Base-by-base conservation (phyloP, 2,888 invertebrate species). In the Fragum fragum region DNA sequence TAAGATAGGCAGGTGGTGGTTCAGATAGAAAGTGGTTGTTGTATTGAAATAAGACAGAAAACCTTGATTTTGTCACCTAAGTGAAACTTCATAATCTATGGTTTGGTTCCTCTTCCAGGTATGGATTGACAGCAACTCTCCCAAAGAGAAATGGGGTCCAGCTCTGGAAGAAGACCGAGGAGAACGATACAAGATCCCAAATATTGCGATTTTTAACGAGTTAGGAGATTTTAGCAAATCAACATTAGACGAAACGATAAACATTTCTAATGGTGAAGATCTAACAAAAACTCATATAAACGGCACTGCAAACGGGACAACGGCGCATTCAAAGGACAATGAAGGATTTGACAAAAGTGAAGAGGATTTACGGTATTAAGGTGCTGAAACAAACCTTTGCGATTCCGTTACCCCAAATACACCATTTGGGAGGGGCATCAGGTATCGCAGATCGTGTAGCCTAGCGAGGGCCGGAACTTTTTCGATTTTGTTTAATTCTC, bases 141-240 rank as follows among this genome's bases (percentile, higher is more conserved):
- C 88, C 1, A 85, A 80, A 23, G 42, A 72, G 1, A 83, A 86
- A 28, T 88, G 88, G 88, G 88, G 88, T n/a, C 88, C 88, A 29
- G 81, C 85, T 1, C 29, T 70, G 32, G 69, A 68, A 23, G 83
- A 80, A 29, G 69, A 88, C 55, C 71, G 88, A 29, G 82, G 82
- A 0, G 80, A 79, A 7, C 73, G 85, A 16, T 87, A 87, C 53
- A 74, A 73, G 14, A 53, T 77, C 29, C 70, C 81, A 1, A 71
- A 77, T 26, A 66, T 66, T n/a, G 42, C 39, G 6, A 21, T 66
- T 21, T 66, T 66, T 66, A 47, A 47, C 16, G 47, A 47, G n/a
- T 18, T 47, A 16, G 47, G 14, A 5, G 47, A 18, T 47, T 47
- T 18, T 14, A 47, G 14, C n/a, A 47, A 47, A 47, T 16, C 47